phyloP scores from a whole-genome alignment of 1,140 invertebrate species.

The Wasmannia auropunctata region DNA sequence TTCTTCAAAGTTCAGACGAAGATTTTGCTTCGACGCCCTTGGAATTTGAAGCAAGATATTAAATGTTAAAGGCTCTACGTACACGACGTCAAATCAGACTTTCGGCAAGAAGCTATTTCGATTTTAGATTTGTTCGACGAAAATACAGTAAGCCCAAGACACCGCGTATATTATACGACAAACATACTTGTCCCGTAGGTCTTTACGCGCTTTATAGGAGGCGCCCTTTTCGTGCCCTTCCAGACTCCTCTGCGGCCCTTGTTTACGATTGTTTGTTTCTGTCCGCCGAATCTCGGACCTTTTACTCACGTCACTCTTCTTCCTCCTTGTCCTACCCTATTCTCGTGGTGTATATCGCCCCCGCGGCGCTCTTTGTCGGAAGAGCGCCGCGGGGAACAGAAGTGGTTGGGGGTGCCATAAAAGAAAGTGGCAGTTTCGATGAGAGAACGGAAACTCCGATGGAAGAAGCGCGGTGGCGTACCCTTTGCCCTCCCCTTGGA shows the following conservation, averaged over 20 bases:
- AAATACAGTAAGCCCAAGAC: background rate
- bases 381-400: conserved; percentile 36
- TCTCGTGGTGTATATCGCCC: conserved; percentile 56
- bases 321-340: background rate
- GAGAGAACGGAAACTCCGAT: conserved; percentile 66
- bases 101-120: too few relatives aligned
- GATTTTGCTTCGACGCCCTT: background rate
- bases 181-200: background rate
- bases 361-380: conserved; percentile 65
- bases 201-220: background rate
- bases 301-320: conserved; percentile 22
- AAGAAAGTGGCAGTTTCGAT: conserved; percentile 67
- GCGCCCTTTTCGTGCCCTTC: conserved; percentile 12
- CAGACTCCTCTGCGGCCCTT: conserved; percentile 35
- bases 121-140: background rate
- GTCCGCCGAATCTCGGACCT: conserved; percentile 64
- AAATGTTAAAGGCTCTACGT: background rate
- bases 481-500: conserved; percentile 18
- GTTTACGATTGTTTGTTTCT: conserved; percentile 69
- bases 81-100: background rate
- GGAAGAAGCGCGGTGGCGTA: conserved; percentile 43
- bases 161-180: conserved; percentile 24
- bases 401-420: conserved; percentile 43
- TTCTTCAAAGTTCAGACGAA: background rate
- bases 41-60: background rate